Percentiles rank a stretch among this genome's conserved stretches.
These are phyloP conservation scores for Anhinga anhinga DNA, from an alignment of 2,113 vertebrate species.

Conservation along the genomic window DNA sequence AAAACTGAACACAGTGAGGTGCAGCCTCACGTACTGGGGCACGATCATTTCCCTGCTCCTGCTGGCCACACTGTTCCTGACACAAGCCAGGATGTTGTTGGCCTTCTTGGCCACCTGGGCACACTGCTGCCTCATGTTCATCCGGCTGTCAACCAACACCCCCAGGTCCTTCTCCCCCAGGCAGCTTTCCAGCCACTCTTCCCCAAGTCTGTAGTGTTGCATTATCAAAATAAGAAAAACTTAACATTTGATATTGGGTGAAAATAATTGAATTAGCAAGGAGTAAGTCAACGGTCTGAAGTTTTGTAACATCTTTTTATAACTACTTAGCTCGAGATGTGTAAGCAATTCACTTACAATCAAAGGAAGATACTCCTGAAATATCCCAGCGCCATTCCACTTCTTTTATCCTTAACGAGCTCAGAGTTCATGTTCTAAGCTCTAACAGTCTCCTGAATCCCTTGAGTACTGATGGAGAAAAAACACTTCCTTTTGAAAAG, in stretches of 20 bases:
- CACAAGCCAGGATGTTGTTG: too few species aligned
- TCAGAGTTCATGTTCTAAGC: background rate
- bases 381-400: background rate
- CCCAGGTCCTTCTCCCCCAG: too few species aligned
- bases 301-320: background rate
- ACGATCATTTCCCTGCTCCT: too few species aligned
- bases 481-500: background rate
- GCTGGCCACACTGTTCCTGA: too few species aligned
- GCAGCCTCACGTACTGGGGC: too few species aligned
- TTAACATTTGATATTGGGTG: background rate
- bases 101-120: too few species aligned
- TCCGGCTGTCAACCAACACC: too few species aligned
- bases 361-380: background rate
- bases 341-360: background rate
- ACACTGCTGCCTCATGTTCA: too few species aligned
- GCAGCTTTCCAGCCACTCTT: too few species aligned
- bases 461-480: background rate
- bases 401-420: background rate
- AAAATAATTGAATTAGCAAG: background rate
- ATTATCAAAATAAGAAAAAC: background rate
- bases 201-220: too few species aligned
- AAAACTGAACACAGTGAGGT: too few species aligned
- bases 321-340: background rate
- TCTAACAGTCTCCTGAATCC: background rate
- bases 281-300: background rate